Evolutionary conservation across 2,113 vertebrate genomes (phyloP), one percentile per base, ranked within the genome.

Genomic region (Sinocyclocheilus grahami): DNA sequence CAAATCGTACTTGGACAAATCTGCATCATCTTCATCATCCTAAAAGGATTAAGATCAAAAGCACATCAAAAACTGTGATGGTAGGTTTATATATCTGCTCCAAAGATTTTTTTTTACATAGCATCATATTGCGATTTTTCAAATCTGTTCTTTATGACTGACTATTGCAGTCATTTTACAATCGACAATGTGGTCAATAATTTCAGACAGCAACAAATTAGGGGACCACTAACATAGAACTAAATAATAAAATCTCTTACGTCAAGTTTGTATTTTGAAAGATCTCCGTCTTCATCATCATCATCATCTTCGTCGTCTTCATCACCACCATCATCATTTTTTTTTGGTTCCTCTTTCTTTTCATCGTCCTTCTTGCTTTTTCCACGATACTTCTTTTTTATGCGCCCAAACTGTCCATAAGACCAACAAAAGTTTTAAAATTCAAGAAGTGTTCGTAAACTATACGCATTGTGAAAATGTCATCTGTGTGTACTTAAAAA

Each of bases 201-300:
- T 18, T 72, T 72, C 33, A 39, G 20, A 72, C 9, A 0, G 3
- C 1, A 72, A 42, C 4, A 42, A 20, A 39, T 20, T 39, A 39
- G 1, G 20, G 20, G 37, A 72, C 9, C 33, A 12, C 18, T 14
- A 37, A 78, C 1, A 78, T 16, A 20, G 4, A 27, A 4, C 6
- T 9, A 82, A n/a, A 62, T 6, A 55, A 22, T 37, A 82, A 58
- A 69, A 80, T 33, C n/a, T 67, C 97, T 94, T 93, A 96, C 96
- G 95, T 99, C 97, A 92, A 99, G 92, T 87, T 99, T 98, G 88
- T 99, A 99, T 89, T 99, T 99, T 79, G 98, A 99, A 86, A 99
- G 96, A 94, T 99, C 98, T 86, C 96, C 98, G 89, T 98, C 98
- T 92, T 98, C 97, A 0, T 96, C 95, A 13, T 99, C 97, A 1